Base-by-base conservation (phyloP, 2,888 invertebrate species). In the Danaus chrysippus region DNA sequence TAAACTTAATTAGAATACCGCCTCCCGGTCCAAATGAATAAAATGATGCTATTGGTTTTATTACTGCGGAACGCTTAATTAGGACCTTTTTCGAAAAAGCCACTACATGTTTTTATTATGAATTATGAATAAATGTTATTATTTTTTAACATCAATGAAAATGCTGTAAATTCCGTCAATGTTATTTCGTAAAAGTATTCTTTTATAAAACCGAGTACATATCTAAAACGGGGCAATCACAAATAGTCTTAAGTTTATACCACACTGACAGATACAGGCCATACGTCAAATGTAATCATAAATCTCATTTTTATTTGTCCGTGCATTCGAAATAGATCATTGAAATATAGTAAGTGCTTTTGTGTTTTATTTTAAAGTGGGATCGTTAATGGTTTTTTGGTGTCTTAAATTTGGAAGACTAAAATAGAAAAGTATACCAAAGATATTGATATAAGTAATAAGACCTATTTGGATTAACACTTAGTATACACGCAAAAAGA, bases 241-340 rank as follows among this genome's bases (percentile, higher is more conserved):
- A 49, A 49, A 49, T 49, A 49, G 17, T 49, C 49, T 3, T 3
- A 15, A 49, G 17, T 49, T 49, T 49, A 49, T 49, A 49, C 17
- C 17, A 49, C 17, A 10, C 62, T 60, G 66, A 64, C 60, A 60
- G 64, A 66, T 64, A 66, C 54, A 64, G 66, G 64, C 53, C 66
- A 60, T 58, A 56, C 62, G 66, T 66, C 64, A 66, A 66, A 49
- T 10, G 49, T 17, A 49, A 49, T 49, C 9, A 49, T 49, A 49
- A 49, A 49, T 49, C 49, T 49, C 17, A 49, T 49, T 49, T 49
- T 49, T 49, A 49, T 49, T 49, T 49, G 17, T 49, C 49, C n/a
- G 49, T 9, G 17, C 17, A 17, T 49, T 49, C 11, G 49, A 49
- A 49, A 49, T 49, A 49, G 49, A 49, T 49, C 49, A 49, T 49